A percentile compares a stretch with the other conserved stretches of the same genome.
These are phyloP conservation scores for Capitulum mitella DNA, from an alignment of 2,888 invertebrate genomes.

Conservation along the genomic window DNA sequence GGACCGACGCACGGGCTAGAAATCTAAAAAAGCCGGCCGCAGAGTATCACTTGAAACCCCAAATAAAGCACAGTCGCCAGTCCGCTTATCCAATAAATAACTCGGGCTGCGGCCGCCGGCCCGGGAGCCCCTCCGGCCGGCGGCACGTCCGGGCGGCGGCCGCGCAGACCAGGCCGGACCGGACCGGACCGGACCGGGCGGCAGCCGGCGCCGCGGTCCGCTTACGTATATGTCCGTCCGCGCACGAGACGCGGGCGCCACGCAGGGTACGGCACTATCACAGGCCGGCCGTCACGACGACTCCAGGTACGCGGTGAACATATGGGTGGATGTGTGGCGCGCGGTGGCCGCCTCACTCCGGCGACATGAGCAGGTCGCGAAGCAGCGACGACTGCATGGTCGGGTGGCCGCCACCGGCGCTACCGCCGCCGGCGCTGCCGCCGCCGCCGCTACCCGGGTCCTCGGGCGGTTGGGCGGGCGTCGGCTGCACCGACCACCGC, in stretches of 20 bases:
- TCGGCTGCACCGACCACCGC: constrained; percentile 5
- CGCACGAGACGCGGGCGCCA: background rate
- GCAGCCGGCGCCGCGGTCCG: background rate
- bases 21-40: background rate
- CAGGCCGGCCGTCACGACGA: background rate
- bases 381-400: background rate
- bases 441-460: background rate
- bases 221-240: constrained; percentile 7
- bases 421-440: background rate
- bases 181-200: too few species aligned
- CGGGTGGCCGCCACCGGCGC: too few species aligned
- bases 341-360: constrained; percentile 1
- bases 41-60: background rate
- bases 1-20: background rate
- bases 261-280: background rate
- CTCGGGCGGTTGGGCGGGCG: background rate
- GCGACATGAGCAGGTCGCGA: constrained; percentile 6
- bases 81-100: constrained; percentile 9
- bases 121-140: too few species aligned
- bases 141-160: too few species aligned
- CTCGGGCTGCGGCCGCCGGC: too few species aligned
- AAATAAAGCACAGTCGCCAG: background rate
- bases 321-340: background rate
- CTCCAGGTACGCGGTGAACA: background rate
- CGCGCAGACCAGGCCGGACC: too few species aligned